These are phyloP conservation scores for Cartodere bifasciata DNA, from an alignment of 2,888 invertebrate species.

Conservation along the genomic window DNA sequence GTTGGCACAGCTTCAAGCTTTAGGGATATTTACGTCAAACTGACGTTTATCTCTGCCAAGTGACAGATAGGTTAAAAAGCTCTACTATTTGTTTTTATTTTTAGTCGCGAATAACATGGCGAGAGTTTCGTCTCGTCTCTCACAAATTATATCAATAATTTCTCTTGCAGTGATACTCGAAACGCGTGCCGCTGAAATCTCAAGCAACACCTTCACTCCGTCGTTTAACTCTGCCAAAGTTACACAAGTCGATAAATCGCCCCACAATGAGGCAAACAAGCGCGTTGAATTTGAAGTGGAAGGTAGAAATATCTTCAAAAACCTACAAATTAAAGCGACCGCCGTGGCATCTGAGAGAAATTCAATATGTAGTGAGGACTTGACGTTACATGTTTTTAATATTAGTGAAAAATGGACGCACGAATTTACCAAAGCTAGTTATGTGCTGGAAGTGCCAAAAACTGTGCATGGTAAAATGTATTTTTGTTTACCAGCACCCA, in stretches of 20 bases:
- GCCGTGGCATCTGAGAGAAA: conserved; percentile 22
- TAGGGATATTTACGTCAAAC: too few species aligned
- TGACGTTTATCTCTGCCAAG: too few species aligned
- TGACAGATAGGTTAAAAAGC: conserved; percentile 20
- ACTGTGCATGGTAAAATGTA: conserved; percentile 25
- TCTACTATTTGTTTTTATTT: conserved; percentile 15
- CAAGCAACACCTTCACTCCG: conserved; percentile 17
- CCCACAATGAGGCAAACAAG: conserved; percentile 22
- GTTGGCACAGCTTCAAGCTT: too few species aligned
- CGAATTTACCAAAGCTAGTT: conserved; percentile 21
- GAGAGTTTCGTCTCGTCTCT: conserved; percentile 26
- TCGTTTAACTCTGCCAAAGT: conserved; percentile 19
- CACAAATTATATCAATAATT: conserved; percentile 20
- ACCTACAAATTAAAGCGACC: conserved; percentile 26
- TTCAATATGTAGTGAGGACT: conserved; percentile 22
- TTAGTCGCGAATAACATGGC: conserved; percentile 31
- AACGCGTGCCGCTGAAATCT: conserved; percentile 10
- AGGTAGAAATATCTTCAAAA: conserved; percentile 27
- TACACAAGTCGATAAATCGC: conserved; percentile 17
- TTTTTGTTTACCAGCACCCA: conserved; percentile 28
- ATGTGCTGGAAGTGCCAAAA: conserved; percentile 25
- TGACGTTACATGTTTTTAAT: conserved; percentile 21
- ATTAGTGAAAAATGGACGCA: conserved; percentile 23
- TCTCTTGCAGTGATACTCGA: conserved; percentile 16
- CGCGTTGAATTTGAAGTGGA: conserved; percentile 28